These are phyloP conservation scores for Octodon degus DNA, from an alignment of 2,113 vertebrate species.

Conservation along the genomic window DNA sequence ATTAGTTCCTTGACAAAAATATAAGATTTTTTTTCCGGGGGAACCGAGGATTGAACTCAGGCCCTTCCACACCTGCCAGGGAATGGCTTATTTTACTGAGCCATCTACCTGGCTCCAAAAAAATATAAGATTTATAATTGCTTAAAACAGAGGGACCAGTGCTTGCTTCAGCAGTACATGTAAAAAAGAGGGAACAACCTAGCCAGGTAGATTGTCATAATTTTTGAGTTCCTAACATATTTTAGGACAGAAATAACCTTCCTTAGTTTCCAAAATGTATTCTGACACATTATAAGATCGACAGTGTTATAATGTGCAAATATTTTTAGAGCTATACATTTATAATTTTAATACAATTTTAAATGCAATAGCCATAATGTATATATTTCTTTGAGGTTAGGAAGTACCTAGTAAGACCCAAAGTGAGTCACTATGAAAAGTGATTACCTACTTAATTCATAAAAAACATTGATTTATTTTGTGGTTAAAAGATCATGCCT, in stretches of 20 bases:
- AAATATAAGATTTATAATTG: neutral
- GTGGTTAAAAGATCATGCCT: constrained; percentile 44
- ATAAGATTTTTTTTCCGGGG: neutral
- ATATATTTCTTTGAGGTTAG: neutral
- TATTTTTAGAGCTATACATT: constrained; percentile 12
- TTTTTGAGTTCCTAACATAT: neutral
- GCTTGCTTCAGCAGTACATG: neutral
- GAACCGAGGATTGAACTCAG: too few species aligned
- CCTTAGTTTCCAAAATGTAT: neutral
- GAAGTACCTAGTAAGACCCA: neutral
- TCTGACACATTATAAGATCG: neutral
- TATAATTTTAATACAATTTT: neutral
- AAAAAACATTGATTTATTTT: constrained; percentile 60
- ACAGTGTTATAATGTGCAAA: neutral
- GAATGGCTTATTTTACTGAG: too few species aligned
- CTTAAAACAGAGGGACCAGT: neutral
- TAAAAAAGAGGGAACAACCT: neutral
- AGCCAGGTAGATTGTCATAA: neutral
- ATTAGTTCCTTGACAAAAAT: neutral
- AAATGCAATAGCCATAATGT: neutral
- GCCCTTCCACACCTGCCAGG: too few species aligned
- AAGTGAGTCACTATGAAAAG: neutral
- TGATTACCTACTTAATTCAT: constrained; percentile 15
- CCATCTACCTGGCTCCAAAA: neutral
- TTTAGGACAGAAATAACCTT: neutral